These are phyloP conservation scores for Pelmatolapia mariae DNA, from an alignment of 2,113 vertebrate genomes.

Conservation along the genomic window DNA sequence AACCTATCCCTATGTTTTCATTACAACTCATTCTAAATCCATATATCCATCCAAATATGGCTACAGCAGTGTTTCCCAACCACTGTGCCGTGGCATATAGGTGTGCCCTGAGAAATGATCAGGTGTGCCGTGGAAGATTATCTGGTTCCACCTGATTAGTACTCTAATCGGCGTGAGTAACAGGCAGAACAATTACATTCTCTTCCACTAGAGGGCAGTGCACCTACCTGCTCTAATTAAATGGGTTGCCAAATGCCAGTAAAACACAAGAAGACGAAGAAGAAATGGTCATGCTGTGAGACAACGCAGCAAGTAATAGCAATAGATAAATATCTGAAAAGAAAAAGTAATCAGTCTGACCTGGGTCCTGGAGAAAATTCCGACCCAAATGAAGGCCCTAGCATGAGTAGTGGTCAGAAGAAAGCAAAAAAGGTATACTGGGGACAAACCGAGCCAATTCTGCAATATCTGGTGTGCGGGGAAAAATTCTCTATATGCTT, in stretches of 20 bases:
- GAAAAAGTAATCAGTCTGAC: not conserved
- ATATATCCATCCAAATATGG: not conserved
- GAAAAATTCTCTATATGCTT: not conserved
- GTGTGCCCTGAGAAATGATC: not conserved
- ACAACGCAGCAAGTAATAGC: not conserved
- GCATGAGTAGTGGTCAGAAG: not conserved
- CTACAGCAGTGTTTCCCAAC: not conserved
- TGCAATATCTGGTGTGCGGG: fast-evolving
- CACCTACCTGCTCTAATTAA: not conserved
- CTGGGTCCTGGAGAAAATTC: not conserved
- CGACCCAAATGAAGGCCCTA: not conserved
- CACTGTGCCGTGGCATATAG: not conserved
- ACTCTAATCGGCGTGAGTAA: not conserved
- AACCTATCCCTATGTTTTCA: not conserved
- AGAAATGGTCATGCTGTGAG: not conserved
- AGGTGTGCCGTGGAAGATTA: not conserved
- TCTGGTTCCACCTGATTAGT: not conserved
- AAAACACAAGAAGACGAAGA: not conserved
- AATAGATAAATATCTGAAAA: not conserved
- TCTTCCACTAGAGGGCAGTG: not conserved
- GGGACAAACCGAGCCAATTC: not conserved
- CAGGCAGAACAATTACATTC: not conserved
- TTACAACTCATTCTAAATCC: not conserved
- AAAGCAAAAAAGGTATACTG: not conserved
- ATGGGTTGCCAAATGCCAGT: not conserved